Conservation (phyloP, 2,797 vertebrate species). For the Notamacropus eugenii region DNA sequence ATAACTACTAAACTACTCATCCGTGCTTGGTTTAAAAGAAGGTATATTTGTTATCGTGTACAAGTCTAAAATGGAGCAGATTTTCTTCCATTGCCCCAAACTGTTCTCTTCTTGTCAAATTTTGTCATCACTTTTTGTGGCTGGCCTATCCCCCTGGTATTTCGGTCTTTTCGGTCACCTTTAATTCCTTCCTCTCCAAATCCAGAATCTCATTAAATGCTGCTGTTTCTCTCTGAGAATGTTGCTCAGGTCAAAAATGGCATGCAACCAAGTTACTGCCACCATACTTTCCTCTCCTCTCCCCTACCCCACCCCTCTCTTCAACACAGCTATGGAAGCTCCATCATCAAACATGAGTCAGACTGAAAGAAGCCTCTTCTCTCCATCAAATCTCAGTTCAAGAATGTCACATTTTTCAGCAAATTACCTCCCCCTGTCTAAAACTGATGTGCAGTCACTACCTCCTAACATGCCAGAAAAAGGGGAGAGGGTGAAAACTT, state of each 20-base stretch:
- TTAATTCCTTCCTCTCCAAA: neutral
- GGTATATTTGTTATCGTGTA: neutral
- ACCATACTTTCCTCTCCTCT: neutral
- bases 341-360: neutral
- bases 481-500: neutral
- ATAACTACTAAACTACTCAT: neutral
- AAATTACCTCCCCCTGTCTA: neutral
- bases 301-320: neutral
- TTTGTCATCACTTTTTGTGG: neutral
- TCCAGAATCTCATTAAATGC: neutral
- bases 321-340: neutral
- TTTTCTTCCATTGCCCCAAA: neutral
- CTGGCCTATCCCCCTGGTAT: neutral
- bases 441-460: neutral
- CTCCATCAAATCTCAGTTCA: neutral
- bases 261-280: neutral
- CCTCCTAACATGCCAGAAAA: neutral
- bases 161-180: neutral
- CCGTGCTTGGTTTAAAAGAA: neutral
- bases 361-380: neutral
- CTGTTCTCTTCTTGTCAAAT: neutral
- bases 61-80: neutral
- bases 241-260: neutral
- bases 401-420: neutral
- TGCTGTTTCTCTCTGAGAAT: neutral